These are phyloP conservation scores for Bembecia ichneumoniformis DNA, from an alignment of 2,888 invertebrate species.

Conservation along the genomic window DNA sequence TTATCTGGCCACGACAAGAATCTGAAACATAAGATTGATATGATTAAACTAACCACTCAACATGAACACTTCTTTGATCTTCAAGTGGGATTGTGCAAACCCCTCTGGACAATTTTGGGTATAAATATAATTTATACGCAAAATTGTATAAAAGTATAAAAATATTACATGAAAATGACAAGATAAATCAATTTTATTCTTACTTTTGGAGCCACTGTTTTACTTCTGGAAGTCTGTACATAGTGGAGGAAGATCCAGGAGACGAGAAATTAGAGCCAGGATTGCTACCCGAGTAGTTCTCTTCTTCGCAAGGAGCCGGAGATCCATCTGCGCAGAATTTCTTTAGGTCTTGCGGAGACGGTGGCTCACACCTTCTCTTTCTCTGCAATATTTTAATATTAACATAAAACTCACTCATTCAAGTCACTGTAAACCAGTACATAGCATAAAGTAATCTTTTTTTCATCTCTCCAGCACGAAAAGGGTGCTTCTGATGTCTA, in stretches of 20 bases:
- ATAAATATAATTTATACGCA: no score
- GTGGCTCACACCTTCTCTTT: conserved; percentile 50
- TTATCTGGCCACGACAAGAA: conserved; percentile 84
- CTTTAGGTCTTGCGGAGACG: conserved; percentile 43
- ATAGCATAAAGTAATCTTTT: no score
- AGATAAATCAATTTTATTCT: conserved; percentile 1
- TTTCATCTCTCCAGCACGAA: no score
- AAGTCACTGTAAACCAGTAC: no score
- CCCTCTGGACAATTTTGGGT: no score
- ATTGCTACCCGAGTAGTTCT: conserved; percentile 21
- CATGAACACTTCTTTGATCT: no score
- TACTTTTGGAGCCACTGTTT: conserved; percentile 56
- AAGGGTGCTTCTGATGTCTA: no score
- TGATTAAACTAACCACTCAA: no score
- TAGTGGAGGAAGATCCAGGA: conserved; percentile 1
- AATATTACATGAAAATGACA: no score
- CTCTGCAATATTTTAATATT: conserved; percentile 27
- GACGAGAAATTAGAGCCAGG: conserved; percentile 12
- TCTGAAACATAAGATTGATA: conserved; percentile 19
- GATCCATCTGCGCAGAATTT: conserved; percentile 47
- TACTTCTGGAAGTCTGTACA: conserved; percentile 42
- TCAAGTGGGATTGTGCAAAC: no score
- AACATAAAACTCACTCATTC: no score
- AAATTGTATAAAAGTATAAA: no score
- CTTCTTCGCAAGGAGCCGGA: conserved; percentile 17